A percentile compares a stretch with the other conserved stretches of the same genome.
phyloP scores from a whole-genome alignment of 2,113 vertebrate genomes.

The Muscicapa adusta region DNA sequence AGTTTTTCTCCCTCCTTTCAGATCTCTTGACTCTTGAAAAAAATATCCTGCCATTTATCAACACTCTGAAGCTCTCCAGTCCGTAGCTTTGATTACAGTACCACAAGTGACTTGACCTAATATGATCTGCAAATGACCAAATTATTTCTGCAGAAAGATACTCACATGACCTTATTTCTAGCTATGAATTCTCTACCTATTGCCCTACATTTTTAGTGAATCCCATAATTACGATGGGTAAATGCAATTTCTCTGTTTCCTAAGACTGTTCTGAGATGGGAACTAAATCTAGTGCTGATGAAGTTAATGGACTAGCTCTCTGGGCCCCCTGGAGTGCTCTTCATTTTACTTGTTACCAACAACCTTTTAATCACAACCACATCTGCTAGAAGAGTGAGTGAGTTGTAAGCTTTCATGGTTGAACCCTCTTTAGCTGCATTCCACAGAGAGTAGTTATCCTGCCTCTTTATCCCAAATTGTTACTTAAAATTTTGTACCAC shows the following conservation, averaged over 20 bases:
- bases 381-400: background rate
- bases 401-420: background rate
- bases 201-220: background rate
- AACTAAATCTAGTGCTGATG: constrained; percentile 9
- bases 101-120: background rate
- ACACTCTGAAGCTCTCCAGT: background rate
- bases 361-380: constrained; percentile 30
- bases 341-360: constrained; percentile 36
- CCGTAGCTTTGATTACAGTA: background rate
- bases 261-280: background rate
- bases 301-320: constrained; percentile 28
- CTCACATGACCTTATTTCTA: background rate
- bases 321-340: constrained; percentile 10
- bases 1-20: background rate
- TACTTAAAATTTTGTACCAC: background rate
- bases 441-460: background rate
- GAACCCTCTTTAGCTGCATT: background rate
- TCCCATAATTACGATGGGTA: background rate
- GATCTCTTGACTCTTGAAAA: background rate
- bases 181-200: background rate
- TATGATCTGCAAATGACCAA: constrained; percentile 13
- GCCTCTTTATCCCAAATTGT: background rate
- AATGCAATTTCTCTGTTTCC: background rate
- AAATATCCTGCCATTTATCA: background rate
- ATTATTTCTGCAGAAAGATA: constrained; percentile 18